Evolutionary conservation across 2,888 invertebrate genomes (phyloP).

Genomic region (Eupeodes luniger): DNA sequence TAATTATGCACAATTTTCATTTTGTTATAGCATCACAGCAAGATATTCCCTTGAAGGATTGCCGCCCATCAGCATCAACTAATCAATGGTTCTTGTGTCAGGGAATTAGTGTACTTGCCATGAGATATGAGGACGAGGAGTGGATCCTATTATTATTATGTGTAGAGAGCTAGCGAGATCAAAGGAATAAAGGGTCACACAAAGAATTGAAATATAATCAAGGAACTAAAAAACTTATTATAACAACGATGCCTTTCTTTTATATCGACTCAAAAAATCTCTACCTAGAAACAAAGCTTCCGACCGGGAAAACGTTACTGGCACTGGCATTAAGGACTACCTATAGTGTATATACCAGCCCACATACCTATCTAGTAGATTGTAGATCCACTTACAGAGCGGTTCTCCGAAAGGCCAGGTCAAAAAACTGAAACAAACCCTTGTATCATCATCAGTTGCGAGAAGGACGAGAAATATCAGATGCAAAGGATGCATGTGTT

Average conservation of each 20-base stretch:
- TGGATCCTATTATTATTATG: slow-evolving; percentile 37
- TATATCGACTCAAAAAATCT: slow-evolving; percentile 48
- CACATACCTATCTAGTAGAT: neutral
- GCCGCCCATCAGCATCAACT: slow-evolving; percentile 26
- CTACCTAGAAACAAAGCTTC: slow-evolving; percentile 29
- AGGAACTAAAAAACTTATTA: slow-evolving; percentile 49
- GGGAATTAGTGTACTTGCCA: slow-evolving; percentile 38
- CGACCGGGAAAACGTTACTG: slow-evolving; percentile 49
- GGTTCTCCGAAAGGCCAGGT: slow-evolving; percentile 41
- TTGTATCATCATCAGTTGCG: neutral
- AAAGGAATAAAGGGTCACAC: slow-evolving; percentile 45
- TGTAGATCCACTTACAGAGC: slow-evolving; percentile 35
- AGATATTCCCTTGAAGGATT: slow-evolving; percentile 29
- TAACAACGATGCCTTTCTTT: slow-evolving; percentile 28
- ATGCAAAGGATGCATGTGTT: slow-evolving; percentile 64
- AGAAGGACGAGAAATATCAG: slow-evolving; percentile 4
- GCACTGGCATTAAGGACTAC: slow-evolving; percentile 27
- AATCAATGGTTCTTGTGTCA: slow-evolving; percentile 29
- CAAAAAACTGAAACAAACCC: slow-evolving; percentile 62
- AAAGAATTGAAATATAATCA: slow-evolving; percentile 46
- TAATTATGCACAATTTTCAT: slow-evolving; percentile 72
- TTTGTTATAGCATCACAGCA: slow-evolving; percentile 45
- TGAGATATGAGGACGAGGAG: neutral
- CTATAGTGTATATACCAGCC: neutral
- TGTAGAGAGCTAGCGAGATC: slow-evolving; percentile 26